Percentiles rank a stretch among this genome's conserved stretches.
Conservation (phyloP, 2,888 invertebrate species). For the Dryadula phaetusa region DNA sequence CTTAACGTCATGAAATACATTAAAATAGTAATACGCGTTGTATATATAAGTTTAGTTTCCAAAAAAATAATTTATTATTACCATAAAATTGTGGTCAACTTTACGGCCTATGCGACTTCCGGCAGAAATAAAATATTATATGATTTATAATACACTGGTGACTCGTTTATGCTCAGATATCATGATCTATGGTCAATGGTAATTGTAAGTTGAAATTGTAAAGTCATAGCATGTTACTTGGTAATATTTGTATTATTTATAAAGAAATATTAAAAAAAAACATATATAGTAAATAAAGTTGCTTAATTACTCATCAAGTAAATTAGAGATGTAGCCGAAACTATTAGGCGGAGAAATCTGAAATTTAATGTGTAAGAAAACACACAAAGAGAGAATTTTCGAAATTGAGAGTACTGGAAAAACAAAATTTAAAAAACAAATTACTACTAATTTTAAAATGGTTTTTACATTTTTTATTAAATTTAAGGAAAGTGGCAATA, state of each 20-base stretch:
- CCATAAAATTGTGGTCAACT: constrained; percentile 34
- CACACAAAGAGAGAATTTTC: too few species aligned
- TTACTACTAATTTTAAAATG: too few species aligned
- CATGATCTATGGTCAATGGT: background rate
- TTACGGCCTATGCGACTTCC: constrained; percentile 33
- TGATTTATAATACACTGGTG: constrained; percentile 16
- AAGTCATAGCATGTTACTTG: background rate
- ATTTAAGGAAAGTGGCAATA: too few species aligned
- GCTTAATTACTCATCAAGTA: too few species aligned
- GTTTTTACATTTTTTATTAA: too few species aligned
- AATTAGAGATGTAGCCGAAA: too few species aligned
- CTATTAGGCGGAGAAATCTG: too few species aligned
- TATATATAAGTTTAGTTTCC: constrained; percentile 10
- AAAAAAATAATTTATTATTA: constrained; percentile 28
- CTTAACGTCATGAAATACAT: constrained; percentile 18
- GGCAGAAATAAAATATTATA: constrained; percentile 25
- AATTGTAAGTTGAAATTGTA: background rate
- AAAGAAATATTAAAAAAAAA: background rate
- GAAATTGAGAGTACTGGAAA: too few species aligned
- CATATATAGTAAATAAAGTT: too few species aligned
- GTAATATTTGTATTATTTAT: background rate
- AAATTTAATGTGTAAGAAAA: too few species aligned
- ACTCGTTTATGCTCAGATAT: background rate
- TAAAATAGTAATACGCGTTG: constrained; percentile 22
- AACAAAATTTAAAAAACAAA: too few species aligned